phyloP scores from a whole-genome alignment of 35 echinoderm and acorn worm genomes.

The Apostichopus californicus region DNA sequence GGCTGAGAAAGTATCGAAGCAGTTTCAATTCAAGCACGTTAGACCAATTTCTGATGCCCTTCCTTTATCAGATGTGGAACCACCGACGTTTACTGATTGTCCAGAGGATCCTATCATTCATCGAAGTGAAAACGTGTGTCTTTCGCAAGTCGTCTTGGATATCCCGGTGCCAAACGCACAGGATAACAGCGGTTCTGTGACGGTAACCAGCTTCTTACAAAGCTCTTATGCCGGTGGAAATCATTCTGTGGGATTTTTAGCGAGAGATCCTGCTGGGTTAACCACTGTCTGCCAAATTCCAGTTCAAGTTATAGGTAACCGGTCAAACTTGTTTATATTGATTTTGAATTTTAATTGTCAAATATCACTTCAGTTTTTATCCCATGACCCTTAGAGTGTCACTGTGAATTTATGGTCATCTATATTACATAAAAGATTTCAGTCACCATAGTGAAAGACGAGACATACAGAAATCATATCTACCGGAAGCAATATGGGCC shows the following conservation, averaged over 20 bases:
- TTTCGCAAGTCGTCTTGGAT: neutral
- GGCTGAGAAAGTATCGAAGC: too few relatives aligned
- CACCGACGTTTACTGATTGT: neutral
- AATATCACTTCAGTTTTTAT: too few relatives aligned
- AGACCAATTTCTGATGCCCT: neutral
- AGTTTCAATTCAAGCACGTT: too few relatives aligned
- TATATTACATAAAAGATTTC: too few relatives aligned
- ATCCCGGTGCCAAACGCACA: neutral
- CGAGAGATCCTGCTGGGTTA: neutral
- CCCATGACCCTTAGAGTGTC: too few relatives aligned
- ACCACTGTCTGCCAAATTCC: neutral
- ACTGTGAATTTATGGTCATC: too few relatives aligned
- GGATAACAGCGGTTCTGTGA: neutral
- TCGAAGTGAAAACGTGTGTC: neutral
- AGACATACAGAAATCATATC: too few relatives aligned
- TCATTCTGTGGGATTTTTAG: neutral
- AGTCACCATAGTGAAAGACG: too few relatives aligned
- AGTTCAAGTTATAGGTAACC: neutral
- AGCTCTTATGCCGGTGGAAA: neutral
- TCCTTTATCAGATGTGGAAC: neutral
- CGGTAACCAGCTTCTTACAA: neutral
- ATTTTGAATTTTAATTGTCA: too few relatives aligned
- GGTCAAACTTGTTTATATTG: too few relatives aligned
- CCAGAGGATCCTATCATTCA: neutral
- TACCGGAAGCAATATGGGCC: too few relatives aligned